These are phyloP conservation scores for Dorcus parallelipipedus DNA, from an alignment of 2,888 invertebrate species.

Conservation along the genomic window DNA sequence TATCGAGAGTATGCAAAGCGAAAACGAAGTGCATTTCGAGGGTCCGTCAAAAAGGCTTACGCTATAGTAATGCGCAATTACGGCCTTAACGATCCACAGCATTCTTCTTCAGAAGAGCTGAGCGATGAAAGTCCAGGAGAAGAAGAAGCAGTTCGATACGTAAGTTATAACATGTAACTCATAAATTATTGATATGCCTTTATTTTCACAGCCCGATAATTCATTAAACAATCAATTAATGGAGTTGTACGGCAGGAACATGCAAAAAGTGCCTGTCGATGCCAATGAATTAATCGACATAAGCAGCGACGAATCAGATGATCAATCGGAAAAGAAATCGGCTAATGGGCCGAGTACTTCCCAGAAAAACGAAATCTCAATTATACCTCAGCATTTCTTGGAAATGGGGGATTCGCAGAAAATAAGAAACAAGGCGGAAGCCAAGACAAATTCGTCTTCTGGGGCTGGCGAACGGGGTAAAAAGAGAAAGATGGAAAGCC, in stretches of 20 bases:
- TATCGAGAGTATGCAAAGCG: constrained; percentile 77
- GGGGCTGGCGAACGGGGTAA: constrained; percentile 32
- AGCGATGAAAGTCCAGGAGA: constrained; percentile 55
- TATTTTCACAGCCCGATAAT: constrained; percentile 28
- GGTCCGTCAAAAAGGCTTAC: constrained; percentile 74
- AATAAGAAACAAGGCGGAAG: constrained; percentile 18
- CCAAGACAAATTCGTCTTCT: background rate
- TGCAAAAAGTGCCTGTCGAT: constrained; percentile 46
- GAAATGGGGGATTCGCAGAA: constrained; percentile 6
- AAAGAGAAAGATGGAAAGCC: constrained; percentile 40
- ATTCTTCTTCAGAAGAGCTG: constrained; percentile 55
- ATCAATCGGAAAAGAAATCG: constrained; percentile 36
- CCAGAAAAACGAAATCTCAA: constrained; percentile 39
- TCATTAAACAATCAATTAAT: constrained; percentile 47
- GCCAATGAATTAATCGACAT: constrained; percentile 76
- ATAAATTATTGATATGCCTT: background rate
- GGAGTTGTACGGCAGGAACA: constrained; percentile 49
- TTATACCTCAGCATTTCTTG: constrained; percentile 8
- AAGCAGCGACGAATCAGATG: constrained; percentile 70
- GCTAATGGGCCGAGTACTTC: constrained; percentile 47
- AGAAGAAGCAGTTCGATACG: constrained; percentile 26
- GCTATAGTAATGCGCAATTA: constrained; percentile 69
- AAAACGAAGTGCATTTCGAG: constrained; percentile 75
- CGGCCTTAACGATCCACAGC: constrained; percentile 56
- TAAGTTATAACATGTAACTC: background rate